phyloP scores from a whole-genome alignment of 2,888 invertebrate genomes.

The Lamellibrachia satsuma region DNA sequence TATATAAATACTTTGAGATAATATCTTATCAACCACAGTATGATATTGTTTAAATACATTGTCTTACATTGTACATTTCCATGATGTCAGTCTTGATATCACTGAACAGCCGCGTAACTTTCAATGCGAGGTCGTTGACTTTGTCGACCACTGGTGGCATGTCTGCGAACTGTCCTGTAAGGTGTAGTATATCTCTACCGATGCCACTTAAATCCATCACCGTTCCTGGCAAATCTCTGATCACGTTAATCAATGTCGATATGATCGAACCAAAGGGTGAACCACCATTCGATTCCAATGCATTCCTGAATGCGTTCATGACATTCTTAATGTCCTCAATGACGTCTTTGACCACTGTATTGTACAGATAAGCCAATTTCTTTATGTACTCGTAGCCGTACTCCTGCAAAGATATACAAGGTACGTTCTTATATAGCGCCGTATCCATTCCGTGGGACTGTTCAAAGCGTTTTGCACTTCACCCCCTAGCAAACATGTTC shows the following conservation, averaged over 20 bases:
- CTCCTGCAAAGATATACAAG: not conserved
- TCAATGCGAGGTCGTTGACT: slow-evolving; percentile 28
- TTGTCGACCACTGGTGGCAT: slow-evolving; percentile 18
- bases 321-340: not conserved
- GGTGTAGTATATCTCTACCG: not conserved
- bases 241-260: not conserved
- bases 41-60: too few species aligned
- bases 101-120: slow-evolving; percentile 43
- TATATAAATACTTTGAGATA: too few species aligned
- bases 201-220: slow-evolving; percentile 13
- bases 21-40: too few species aligned
- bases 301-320: not conserved
- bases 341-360: not conserved
- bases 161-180: not conserved
- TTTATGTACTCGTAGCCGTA: not conserved
- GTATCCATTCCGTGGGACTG: too few species aligned
- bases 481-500: too few species aligned
- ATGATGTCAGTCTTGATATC: slow-evolving; percentile 48
- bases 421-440: too few species aligned
- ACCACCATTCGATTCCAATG: not conserved
- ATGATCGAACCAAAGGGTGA: not conserved
- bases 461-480: too few species aligned
- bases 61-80: slow-evolving; percentile 48
- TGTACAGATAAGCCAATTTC: not conserved
- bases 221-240: slow-evolving; percentile 7